phyloP scores from a whole-genome alignment of 2,888 invertebrate species.

The Phaonia tiefii region DNA sequence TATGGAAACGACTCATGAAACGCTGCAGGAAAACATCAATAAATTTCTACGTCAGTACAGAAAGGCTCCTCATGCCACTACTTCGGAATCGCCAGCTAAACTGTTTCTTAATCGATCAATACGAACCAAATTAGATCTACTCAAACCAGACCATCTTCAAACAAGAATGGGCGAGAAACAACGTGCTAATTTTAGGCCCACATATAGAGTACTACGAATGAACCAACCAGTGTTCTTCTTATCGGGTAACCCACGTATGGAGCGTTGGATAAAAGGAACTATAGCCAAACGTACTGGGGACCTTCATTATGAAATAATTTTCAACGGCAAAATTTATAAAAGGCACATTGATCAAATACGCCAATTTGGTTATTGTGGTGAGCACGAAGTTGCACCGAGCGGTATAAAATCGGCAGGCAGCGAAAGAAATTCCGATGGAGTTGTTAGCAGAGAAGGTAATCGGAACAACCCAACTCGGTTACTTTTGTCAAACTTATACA shows the following conservation, averaged over 20 bases:
- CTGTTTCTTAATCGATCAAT: conserved; percentile 19
- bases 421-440: not conserved
- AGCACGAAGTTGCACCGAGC: not conserved
- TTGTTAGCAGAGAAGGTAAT: not conserved
- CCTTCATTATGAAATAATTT: conserved; percentile 17
- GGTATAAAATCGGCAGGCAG: not conserved
- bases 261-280: conserved; percentile 16
- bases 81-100: conserved; percentile 2
- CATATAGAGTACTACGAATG: not conserved
- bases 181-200: not conserved
- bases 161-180: not conserved
- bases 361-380: not conserved
- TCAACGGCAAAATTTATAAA: not conserved
- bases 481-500: too few relatives aligned
- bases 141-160: conserved; percentile 2
- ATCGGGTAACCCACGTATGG: conserved; percentile 5
- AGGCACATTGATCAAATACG: conserved; percentile 25
- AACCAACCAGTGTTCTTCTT: conserved; percentile 25
- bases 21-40: conserved; percentile 7
- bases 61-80: not conserved
- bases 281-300: conserved; percentile 7
- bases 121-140: conserved; percentile 7
- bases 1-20: not conserved
- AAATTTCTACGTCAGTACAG: conserved; percentile 16
- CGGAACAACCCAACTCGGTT: too few relatives aligned